A percentile compares a stretch with the other conserved stretches of the same genome.
phyloP scores from a whole-genome alignment of 2,113 vertebrate genomes.

The Butastur rufipennis region DNA sequence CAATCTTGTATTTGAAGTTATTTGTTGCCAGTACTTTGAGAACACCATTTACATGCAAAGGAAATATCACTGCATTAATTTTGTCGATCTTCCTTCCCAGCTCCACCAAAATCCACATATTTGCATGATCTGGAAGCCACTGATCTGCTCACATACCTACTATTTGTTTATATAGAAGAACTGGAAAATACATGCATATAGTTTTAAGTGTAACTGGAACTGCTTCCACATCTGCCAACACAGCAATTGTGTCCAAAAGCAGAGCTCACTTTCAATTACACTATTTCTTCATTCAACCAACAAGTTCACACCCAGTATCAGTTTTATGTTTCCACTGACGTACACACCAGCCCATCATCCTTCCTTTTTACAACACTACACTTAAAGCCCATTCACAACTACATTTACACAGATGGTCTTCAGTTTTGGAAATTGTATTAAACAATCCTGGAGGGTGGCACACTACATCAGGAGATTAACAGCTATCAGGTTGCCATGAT shows the following conservation, averaged over 20 bases:
- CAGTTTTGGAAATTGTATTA: neutral
- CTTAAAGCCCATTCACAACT: neutral
- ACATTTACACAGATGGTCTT: neutral
- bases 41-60: conserved; percentile 20
- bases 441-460: neutral
- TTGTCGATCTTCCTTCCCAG: neutral
- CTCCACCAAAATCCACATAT: conserved; percentile 35
- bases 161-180: conserved; percentile 33
- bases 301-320: neutral
- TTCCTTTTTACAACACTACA: neutral
- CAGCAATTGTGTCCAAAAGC: neutral
- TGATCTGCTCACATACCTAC: conserved; percentile 11
- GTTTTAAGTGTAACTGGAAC: neutral
- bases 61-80: neutral
- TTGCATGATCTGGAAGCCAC: conserved; percentile 21
- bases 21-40: neutral
- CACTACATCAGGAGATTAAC: neutral
- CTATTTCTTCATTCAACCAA: neutral
- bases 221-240: conserved; percentile 16
- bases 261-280: neutral
- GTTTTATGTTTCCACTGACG: neutral
- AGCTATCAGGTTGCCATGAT: neutral
- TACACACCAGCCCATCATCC: neutral
- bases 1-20: neutral
- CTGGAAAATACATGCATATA: neutral